Conservation (phyloP, 2,888 invertebrate genomes). For the Lissocephala sabroskyi region DNA sequence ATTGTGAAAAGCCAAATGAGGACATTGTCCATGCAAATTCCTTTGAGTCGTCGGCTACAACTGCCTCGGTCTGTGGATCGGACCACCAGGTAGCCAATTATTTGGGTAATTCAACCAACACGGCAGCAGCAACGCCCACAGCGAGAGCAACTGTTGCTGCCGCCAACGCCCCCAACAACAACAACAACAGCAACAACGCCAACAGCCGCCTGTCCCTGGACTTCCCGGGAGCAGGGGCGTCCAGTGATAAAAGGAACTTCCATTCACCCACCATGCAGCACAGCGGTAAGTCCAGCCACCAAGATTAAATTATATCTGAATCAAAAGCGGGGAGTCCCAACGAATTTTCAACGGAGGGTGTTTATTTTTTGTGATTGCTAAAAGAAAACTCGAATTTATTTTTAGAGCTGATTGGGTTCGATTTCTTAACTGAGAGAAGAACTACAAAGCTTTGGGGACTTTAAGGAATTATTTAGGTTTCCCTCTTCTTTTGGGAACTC, state of each 20-base stretch:
- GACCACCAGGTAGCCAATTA: conserved; percentile 69
- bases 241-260: conserved; percentile 69
- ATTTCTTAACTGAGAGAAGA: too few species aligned
- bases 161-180: conserved; percentile 40
- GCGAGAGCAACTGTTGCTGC: too few species aligned
- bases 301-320: not conserved
- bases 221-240: conserved; percentile 31
- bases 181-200: conserved; percentile 31
- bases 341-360: too few species aligned
- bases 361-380: too few species aligned
- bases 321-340: not conserved
- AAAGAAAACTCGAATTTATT: too few species aligned
- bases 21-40: conserved; percentile 60
- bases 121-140: conserved; percentile 25
- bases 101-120: conserved; percentile 41
- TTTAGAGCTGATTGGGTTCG: too few species aligned
- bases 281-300: conserved; percentile 52
- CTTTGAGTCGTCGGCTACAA: conserved; percentile 59
- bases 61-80: conserved; percentile 67
- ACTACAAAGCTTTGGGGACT: too few species aligned
- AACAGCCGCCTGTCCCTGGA: conserved; percentile 54
- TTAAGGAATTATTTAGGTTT: too few species aligned
- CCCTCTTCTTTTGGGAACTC: too few species aligned
- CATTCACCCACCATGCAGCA: conserved; percentile 63
- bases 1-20: conserved; percentile 68